Percentiles rank a stretch among this genome's conserved stretches.
These are phyloP conservation scores for Leptopterna dolabrata DNA, from an alignment of 2,888 invertebrate species.

Conservation along the genomic window DNA sequence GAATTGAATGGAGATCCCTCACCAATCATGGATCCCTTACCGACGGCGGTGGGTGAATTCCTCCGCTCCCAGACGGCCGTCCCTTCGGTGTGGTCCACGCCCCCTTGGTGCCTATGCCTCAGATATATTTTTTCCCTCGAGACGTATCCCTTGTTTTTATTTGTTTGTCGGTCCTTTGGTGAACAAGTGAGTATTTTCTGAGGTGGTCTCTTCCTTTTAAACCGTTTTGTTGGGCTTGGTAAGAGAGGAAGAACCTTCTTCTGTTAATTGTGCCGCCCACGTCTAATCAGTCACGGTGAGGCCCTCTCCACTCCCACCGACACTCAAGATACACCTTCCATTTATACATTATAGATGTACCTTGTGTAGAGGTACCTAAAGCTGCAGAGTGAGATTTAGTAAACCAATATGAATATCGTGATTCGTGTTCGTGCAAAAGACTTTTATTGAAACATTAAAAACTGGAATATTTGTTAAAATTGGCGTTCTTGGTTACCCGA, in stretches of 20 bases:
- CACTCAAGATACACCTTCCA: too few relatives aligned
- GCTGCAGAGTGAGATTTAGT: too few relatives aligned
- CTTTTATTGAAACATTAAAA: too few relatives aligned
- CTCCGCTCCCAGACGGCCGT: background rate
- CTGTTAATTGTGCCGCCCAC: constrained; percentile 37
- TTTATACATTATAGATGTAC: too few relatives aligned
- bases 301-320: background rate
- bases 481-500: too few relatives aligned
- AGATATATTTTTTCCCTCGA: background rate
- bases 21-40: background rate
- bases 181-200: background rate
- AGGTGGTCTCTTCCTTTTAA: background rate
- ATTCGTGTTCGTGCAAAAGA: too few relatives aligned
- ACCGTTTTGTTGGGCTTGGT: background rate
- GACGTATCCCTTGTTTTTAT: background rate
- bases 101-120: background rate
- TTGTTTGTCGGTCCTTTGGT: background rate
- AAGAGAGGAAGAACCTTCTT: background rate
- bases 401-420: too few relatives aligned
- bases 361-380: too few relatives aligned
- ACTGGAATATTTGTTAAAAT: too few relatives aligned
- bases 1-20: background rate
- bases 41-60: background rate
- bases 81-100: background rate
- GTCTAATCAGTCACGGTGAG: constrained; percentile 9